A percentile compares a stretch with the other conserved stretches of the same genome.
Evolutionary conservation across 2,888 invertebrate genomes (phyloP).

Genomic region (Autographa pulchrina): DNA sequence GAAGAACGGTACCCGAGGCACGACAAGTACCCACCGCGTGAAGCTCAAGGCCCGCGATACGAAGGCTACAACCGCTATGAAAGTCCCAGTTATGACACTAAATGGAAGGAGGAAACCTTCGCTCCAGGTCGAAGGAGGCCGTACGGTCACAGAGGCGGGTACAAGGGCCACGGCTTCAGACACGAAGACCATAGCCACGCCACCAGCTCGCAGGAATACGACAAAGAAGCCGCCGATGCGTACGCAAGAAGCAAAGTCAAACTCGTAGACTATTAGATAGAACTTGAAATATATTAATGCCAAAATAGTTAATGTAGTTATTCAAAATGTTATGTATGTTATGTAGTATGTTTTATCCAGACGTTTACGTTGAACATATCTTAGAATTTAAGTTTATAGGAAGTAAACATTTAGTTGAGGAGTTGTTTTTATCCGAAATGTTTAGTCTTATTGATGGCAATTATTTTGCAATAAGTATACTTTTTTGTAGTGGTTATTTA

Average conservation of each 20-base stretch:
- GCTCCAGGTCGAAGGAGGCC: slow-evolving; percentile 66
- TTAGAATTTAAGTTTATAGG: slow-evolving; percentile 39
- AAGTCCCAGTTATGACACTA: slow-evolving; percentile 52
- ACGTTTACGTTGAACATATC: slow-evolving; percentile 52
- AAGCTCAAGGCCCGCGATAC: slow-evolving; percentile 39
- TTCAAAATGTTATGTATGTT: slow-evolving; percentile 47
- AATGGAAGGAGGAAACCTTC: slow-evolving; percentile 68
- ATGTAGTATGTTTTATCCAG: slow-evolving; percentile 42
- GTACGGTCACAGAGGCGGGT: slow-evolving; percentile 70
- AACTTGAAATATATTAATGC: slow-evolving; percentile 54
- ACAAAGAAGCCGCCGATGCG: slow-evolving; percentile 53
- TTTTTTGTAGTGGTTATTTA: slow-evolving; percentile 24
- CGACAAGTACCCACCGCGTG: slow-evolving; percentile 64
- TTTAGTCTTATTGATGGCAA: slow-evolving; percentile 21
- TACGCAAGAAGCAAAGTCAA: slow-evolving; percentile 75
- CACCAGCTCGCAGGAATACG: slow-evolving; percentile 52
- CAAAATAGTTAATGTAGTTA: slow-evolving; percentile 59
- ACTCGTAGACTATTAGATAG: slow-evolving; percentile 81
- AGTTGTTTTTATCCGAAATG: slow-evolving; percentile 25
- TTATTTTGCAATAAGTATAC: slow-evolving; percentile 23
- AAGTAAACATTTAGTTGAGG: slow-evolving; percentile 19
- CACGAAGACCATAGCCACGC: slow-evolving; percentile 55
- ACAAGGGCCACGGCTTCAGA: slow-evolving; percentile 63
- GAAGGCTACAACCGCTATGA: slow-evolving; percentile 55
- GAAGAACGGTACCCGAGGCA: slow-evolving; percentile 61